Percentiles rank a stretch among this genome's conserved stretches.
Conservation (phyloP, 2,888 invertebrate genomes). For the Drosophila paracracens region DNA sequence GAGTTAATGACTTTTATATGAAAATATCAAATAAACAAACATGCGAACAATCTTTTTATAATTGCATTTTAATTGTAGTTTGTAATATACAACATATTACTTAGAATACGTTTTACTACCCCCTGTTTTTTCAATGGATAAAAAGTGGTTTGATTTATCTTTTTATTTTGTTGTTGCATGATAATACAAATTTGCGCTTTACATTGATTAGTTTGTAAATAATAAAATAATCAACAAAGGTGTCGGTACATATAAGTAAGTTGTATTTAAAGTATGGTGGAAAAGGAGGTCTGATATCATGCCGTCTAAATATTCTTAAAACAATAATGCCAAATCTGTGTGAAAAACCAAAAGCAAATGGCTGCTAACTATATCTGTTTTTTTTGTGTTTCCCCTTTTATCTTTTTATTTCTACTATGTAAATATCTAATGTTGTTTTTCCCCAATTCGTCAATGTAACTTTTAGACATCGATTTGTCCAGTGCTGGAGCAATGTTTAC, state of each 20-base stretch:
- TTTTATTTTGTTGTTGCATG: conserved; percentile 33
- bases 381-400: conserved; percentile 25
- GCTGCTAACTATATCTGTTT: conserved; percentile 22
- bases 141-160: conserved; percentile 5
- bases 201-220: conserved; percentile 54
- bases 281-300: conserved; percentile 10
- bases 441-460: conserved; percentile 25
- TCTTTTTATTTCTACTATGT: neutral
- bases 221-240: conserved; percentile 31
- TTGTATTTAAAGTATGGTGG: conserved; percentile 3
- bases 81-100: conserved; percentile 23
- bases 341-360: conserved; percentile 1
- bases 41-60: conserved; percentile 59
- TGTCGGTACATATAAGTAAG: conserved; percentile 30
- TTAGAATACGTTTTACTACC: neutral
- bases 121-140: conserved; percentile 22
- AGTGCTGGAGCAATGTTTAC: conserved; percentile 56
- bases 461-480: conserved; percentile 66
- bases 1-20: conserved; percentile 31
- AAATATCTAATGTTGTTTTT: conserved; percentile 23
- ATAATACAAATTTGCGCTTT: conserved; percentile 1
- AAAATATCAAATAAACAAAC: conserved; percentile 61
- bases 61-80: conserved; percentile 70
- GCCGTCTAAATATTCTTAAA: neutral
- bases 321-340: neutral